Evolutionary conservation across 2,113 vertebrate genomes (phyloP), one percentile per base, ranked within the genome.

Genomic region (Pyxicephalus adspersus): DNA sequence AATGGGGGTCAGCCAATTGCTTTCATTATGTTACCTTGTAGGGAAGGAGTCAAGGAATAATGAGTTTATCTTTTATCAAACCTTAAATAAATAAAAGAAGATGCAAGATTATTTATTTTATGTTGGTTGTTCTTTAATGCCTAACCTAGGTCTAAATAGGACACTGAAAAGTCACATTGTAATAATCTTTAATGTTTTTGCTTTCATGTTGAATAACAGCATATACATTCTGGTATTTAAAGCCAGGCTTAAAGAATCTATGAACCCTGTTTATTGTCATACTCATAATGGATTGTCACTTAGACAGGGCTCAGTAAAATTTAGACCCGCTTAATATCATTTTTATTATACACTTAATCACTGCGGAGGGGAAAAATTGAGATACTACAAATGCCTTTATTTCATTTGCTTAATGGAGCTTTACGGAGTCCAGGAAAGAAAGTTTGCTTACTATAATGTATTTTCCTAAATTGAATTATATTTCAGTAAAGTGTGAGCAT

Each of bases 271-370:
- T 90, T 87, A 81, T 85, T 83, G 71, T 73, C 84, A 80, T 79
- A 77, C 22, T 77, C 83, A 31, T 76, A 84, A 83, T 70, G 57
- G 51, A 72, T 84, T 87, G 87, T 83, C 86, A 85, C 83, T 85
- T 84, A 63, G 85, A 87, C 75, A 50, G 71, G 52, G 58, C 83
- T 84, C 63, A 73, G 73, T 83, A 82, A 87, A 88, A 90, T 92
- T 85, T 89, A 89, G 89, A 73, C 60, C 60, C 73, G 83, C 58
- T 83, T 90, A 88, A 85, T 90, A 85, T 85, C 83, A 75, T 80
- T 88, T 90, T 89, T 86, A 90, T 87, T 88, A 71, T 50, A 54
- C 75, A 85, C 85, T 90, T 89, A 87, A 89, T 92, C 90, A 88
- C 72, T 17, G 84, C 84, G 71, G 83, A 81, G 84, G 83, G 74